phyloP scores from a whole-genome alignment of 2,113 vertebrate species.

The Mola mola region DNA sequence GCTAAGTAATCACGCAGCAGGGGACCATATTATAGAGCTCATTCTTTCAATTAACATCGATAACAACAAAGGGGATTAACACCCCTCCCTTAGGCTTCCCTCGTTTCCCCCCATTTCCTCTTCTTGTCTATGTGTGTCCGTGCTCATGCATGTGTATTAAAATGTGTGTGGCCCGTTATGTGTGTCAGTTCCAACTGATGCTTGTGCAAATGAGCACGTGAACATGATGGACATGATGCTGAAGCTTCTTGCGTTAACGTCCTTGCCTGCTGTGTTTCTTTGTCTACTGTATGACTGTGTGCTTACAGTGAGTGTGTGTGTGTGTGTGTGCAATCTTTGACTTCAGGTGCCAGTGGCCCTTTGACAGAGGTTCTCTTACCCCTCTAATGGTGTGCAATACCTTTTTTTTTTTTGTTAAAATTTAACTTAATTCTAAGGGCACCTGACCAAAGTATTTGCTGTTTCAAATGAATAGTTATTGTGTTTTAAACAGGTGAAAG shows the following conservation, averaged over 20 bases:
- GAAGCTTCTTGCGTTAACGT: not conserved
- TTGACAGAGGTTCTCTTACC: constrained; percentile 56
- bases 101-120: constrained; percentile 39
- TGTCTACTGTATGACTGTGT: no score
- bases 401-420: no score
- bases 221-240: not conserved
- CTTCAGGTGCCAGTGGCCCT: no score
- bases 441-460: no score
- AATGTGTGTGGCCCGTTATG: constrained; percentile 2
- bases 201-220: constrained; percentile 3
- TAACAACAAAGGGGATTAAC: constrained; percentile 71
- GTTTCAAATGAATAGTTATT: no score
- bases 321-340: no score
- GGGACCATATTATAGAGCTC: constrained; percentile 62
- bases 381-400: constrained; percentile 25
- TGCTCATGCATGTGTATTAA: not conserved
- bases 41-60: constrained; percentile 73
- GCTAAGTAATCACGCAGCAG: constrained; percentile 63
- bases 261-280: not conserved
- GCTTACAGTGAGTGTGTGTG: no score
- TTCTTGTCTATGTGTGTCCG: not conserved
- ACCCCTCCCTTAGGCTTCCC: constrained; percentile 15
- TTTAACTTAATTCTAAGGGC: no score
- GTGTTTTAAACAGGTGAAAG: no score
- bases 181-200: constrained; percentile 1